Evolutionary conservation across 2,797 vertebrate species (phyloP), one percentile per base, ranked within the genome.

Genomic region (Chaetodon trifasciatus): DNA sequence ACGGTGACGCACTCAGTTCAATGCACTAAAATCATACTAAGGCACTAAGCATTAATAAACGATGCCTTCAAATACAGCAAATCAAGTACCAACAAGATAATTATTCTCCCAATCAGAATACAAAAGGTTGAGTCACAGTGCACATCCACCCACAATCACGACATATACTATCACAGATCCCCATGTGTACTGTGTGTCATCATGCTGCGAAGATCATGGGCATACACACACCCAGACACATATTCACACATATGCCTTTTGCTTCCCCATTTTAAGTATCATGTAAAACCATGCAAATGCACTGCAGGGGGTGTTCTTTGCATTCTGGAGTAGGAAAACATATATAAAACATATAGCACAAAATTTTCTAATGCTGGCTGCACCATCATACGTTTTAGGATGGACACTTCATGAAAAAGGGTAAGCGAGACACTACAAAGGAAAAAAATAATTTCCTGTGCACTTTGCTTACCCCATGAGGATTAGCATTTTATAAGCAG

Each of bases 381-480:
- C 11, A 74, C 16, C n/a, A 9, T 60, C 32, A 42, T 3, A 24
- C 2, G 24, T 67, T 57, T 65, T 12, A 12, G 17, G 40, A 17
- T 19, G 24, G 21, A 12, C 7, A 56, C 15, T 17, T 13, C 3
- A 17, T 64, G 12, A 50, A 44, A 68, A 58, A 58, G 3, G 40
- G 2, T 6, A 17, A 15, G 8, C 1, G 10, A 58, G 68, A 72
- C 47, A 49, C 46, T 19, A 24, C 17, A 0, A 19, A 46, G 16
- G 15, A 58, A 62, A 46, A 46, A 71, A 50, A 62, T 65, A 0
- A 72, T 55, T 56, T 80, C 55, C 68, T 52, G 53, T 24, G 39
- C n/a, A 74, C 39, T 81, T 62, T 58, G 13, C 35, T 65, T 39
- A 58, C 8, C 19, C 37, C 11, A 23, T 63, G 35, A 57, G 24